Base-by-base conservation (phyloP, 2,113 vertebrate species). In the Eulemur macaco region DNA sequence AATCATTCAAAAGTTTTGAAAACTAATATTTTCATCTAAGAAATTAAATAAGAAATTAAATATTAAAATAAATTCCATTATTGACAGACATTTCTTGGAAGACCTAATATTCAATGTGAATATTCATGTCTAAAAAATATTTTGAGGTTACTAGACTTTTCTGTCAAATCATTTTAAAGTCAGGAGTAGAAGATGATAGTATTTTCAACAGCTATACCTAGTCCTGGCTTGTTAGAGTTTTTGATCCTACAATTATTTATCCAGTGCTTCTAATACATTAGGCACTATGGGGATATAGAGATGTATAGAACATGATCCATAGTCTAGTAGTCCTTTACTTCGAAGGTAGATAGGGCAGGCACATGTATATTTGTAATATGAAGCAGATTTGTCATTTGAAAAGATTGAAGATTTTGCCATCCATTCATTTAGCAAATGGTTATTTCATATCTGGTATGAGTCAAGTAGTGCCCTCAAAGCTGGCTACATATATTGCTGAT, bases 121-220 rank as follows among this genome's bases (percentile, higher is more conserved):
- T 82, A n/a, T 76, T 85, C 18, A 73, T 92, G 10, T 85, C 21
- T 82, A 71, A 89, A 71, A n/a, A 68, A 39, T 76, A 76, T 63
- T 85, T 92, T 69, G 58, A 77, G 31, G 45, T 89, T 91, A 77
- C 52, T 77, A 81, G 37, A 88, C 34, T 63, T 95, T 85, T 90
- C 39, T 54, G 31, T 27, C 42, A 95, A 56, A 37, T 85, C 45
- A 74, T 77, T 93, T 6, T 76, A 66, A 81, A 50, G 18, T 84
- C 11, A 50, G 31, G 23, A 80, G 17, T 56, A 31, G 0, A 89
- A 89, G 58, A 76, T 73, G 31, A 58, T 82, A 90, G n/a, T 77
- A 60, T 23, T 42, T 31, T 85, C 13, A 84, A 14, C 17, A 80
- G 69, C 27, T 94, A 7, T 92, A 31, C 6, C 11, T 93, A 66